Conservation (phyloP, 1,140 invertebrate genomes). For the Gyrodactylus salaris region DNA sequence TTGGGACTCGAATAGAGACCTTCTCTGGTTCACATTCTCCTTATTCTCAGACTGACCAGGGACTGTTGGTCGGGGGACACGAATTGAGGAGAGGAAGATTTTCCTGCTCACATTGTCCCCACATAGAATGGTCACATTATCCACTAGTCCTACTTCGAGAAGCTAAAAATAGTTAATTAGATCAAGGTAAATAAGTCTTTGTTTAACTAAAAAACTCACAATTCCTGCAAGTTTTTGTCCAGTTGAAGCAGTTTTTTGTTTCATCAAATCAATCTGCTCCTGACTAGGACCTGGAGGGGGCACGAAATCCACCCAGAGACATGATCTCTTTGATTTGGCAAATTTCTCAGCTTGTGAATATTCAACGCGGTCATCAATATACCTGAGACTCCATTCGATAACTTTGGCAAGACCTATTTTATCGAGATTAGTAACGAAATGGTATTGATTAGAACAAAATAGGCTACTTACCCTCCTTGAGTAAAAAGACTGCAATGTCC, state of each 20-base stretch:
- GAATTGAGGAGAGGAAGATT: slow-evolving; percentile 68
- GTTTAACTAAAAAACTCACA: slow-evolving; percentile 22
- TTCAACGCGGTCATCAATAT: slow-evolving; percentile 37
- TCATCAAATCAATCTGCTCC: slow-evolving; percentile 11
- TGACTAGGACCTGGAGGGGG: slow-evolving; percentile 11
- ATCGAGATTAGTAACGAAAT: too few species aligned
- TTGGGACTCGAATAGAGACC: slow-evolving; percentile 74
- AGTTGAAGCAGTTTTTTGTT: slow-evolving; percentile 27
- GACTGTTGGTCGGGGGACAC: slow-evolving; percentile 36
- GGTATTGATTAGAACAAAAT: too few species aligned
- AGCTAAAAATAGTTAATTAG: slow-evolving; percentile 14
- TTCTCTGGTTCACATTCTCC: slow-evolving; percentile 23
- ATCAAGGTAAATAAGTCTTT: not conserved
- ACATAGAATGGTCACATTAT: slow-evolving; percentile 50
- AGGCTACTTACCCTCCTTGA: too few species aligned
- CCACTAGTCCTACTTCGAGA: slow-evolving; percentile 64
- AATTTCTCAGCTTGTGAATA: slow-evolving; percentile 42
- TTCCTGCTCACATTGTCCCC: slow-evolving; percentile 45
- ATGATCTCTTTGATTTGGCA: slow-evolving; percentile 49
- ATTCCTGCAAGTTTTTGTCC: slow-evolving; percentile 41
- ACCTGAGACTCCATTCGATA: slow-evolving; percentile 76
- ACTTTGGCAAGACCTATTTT: slow-evolving; percentile 77
- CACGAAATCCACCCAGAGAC: slow-evolving; percentile 52
- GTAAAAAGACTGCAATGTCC: slow-evolving; percentile 65
- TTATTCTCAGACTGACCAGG: not conserved